These are phyloP conservation scores for Dascillus cervinus DNA, from an alignment of 2,888 invertebrate species.

Conservation along the genomic window DNA sequence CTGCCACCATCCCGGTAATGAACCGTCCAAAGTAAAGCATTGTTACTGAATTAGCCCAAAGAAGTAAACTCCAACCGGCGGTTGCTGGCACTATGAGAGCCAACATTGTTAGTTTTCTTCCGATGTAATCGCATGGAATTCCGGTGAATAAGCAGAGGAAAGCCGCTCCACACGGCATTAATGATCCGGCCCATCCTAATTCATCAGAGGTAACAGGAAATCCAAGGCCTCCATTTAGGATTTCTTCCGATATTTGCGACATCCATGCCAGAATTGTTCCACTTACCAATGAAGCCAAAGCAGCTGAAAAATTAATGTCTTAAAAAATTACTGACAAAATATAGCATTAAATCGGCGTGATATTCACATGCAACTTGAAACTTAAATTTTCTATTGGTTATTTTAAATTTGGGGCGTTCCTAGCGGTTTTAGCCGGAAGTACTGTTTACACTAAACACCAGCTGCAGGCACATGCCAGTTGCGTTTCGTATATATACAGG, in stretches of 20 bases:
- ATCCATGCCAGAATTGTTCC: slow-evolving; percentile 71
- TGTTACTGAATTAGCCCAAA: slow-evolving; percentile 51
- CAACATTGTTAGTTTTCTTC: slow-evolving; percentile 60
- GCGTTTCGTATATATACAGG: too few relatives aligned
- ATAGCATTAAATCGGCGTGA: too few relatives aligned
- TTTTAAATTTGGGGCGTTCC: too few relatives aligned
- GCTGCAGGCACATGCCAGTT: too few relatives aligned
- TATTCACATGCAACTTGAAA: too few relatives aligned
- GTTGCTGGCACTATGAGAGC: slow-evolving; percentile 55
- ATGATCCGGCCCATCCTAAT: slow-evolving; percentile 61
- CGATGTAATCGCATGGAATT: slow-evolving; percentile 56
- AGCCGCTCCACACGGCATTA: slow-evolving; percentile 63
- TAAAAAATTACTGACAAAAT: too few relatives aligned
- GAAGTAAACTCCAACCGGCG: slow-evolving; percentile 61
- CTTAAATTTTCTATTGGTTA: too few relatives aligned
- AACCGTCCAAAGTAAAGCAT: slow-evolving; percentile 58
- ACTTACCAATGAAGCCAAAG: slow-evolving; percentile 67
- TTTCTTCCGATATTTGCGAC: slow-evolving; percentile 49
- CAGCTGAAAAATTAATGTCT: slow-evolving; percentile 47
- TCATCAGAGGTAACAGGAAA: slow-evolving; percentile 47
- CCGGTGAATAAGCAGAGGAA: slow-evolving; percentile 63
- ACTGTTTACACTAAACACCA: too few relatives aligned
- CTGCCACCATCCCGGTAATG: slow-evolving; percentile 62
- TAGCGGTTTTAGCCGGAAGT: too few relatives aligned
- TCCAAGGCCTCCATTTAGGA: slow-evolving; percentile 44